phyloP scores from a whole-genome alignment of 2,797 vertebrate genomes.

The Pseudochaenichthys georgianus region DNA sequence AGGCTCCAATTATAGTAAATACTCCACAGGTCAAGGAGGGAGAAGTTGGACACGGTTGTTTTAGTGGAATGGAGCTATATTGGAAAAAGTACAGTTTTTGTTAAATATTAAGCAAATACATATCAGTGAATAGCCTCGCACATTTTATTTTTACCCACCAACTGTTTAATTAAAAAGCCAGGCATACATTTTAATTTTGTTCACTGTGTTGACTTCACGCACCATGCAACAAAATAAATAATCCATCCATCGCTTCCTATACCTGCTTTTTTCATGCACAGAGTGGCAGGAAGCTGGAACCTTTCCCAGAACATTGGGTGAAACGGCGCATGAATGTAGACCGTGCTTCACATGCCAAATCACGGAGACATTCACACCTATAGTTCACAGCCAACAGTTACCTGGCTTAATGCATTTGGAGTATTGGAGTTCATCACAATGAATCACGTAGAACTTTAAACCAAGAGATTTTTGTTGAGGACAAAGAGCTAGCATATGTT shows the following conservation, averaged over 20 bases:
- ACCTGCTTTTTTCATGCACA: neutral
- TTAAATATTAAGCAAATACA: constrained; percentile 5
- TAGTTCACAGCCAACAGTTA: neutral
- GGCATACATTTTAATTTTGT: neutral
- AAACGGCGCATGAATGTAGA: constrained; percentile 4
- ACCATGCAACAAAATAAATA: constrained; percentile 22
- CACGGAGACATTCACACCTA: constrained; percentile 26
- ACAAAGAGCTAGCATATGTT: constrained; percentile 73
- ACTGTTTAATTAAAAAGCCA: constrained; percentile 8
- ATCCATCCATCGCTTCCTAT: neutral
- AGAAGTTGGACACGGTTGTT: neutral
- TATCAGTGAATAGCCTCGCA: constrained; percentile 5
- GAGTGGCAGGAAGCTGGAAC: constrained; percentile 22
- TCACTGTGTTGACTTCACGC: constrained; percentile 12
- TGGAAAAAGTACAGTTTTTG: neutral
- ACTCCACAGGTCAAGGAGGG: neutral
- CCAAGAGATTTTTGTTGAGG: constrained; percentile 16
- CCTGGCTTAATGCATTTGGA: neutral
- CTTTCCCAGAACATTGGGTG: constrained; percentile 4
- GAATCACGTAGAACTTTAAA: neutral
- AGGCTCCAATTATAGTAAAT: constrained; percentile 27
- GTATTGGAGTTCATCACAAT: constrained; percentile 5
- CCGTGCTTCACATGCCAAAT: constrained; percentile 21
- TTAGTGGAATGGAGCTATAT: neutral
- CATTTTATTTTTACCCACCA: constrained; percentile 19